Percentiles rank a stretch among this genome's conserved stretches.
Conservation (phyloP, 2,797 vertebrate species). For the Melanotaenia boesemani region DNA sequence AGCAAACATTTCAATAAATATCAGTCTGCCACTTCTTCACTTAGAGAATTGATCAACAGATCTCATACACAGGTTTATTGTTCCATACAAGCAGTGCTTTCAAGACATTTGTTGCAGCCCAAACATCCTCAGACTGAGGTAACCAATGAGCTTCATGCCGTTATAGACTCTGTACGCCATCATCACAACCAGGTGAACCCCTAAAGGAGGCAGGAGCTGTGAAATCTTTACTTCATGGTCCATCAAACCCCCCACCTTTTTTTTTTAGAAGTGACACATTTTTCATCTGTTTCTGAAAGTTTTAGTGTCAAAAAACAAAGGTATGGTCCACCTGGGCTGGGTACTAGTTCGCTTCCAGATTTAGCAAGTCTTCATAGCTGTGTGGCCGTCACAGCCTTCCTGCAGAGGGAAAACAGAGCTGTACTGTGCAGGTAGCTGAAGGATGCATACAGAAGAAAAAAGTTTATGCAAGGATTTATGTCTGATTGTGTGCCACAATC, state of each 20-base stretch:
- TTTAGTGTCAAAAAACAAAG: slow-evolving; percentile 43
- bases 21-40: slow-evolving; percentile 2
- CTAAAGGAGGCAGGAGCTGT: slow-evolving; percentile 33
- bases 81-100: slow-evolving; percentile 49
- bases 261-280: slow-evolving; percentile 29
- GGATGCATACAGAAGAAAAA: not conserved
- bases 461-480: not conserved
- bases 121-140: slow-evolving; percentile 22
- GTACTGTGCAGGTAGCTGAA: slow-evolving; percentile 2
- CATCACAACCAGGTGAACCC: slow-evolving; percentile 37
- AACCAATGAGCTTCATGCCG: slow-evolving; percentile 32
- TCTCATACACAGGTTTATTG: slow-evolving; percentile 18
- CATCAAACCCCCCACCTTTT: slow-evolving; percentile 26
- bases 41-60: slow-evolving; percentile 18
- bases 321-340: slow-evolving; percentile 43
- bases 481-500: not conserved
- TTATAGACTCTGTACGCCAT: slow-evolving; percentile 40
- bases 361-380: slow-evolving; percentile 60
- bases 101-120: slow-evolving; percentile 40
- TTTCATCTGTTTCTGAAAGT: slow-evolving; percentile 26
- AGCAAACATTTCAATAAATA: slow-evolving; percentile 37
- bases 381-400: slow-evolving; percentile 83
- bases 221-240: slow-evolving; percentile 32
- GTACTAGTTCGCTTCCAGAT: slow-evolving; percentile 40
- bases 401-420: slow-evolving; percentile 48